Evolutionary conservation across 2,113 vertebrate genomes (phyloP).

Genomic region (Apeltes quadracus): DNA sequence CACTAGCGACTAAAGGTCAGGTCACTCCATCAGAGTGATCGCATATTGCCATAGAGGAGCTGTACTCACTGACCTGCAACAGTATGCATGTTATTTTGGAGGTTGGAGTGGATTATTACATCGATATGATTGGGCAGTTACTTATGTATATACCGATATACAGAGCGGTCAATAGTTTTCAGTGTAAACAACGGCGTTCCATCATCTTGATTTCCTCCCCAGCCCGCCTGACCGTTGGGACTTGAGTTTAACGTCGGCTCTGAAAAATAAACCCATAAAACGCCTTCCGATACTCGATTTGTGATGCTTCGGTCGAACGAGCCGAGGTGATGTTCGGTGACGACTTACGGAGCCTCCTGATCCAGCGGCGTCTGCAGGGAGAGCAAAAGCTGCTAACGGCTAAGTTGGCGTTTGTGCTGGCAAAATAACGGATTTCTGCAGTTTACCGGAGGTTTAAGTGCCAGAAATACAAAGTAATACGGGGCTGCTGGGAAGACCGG

Average conservation of each 20-base stretch:
- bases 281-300: not conserved
- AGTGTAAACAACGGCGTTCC: slow-evolving; percentile 8
- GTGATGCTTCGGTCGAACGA: too few relatives aligned
- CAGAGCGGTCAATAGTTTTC: not conserved
- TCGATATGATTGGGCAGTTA: not conserved
- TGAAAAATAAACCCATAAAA: slow-evolving; percentile 14
- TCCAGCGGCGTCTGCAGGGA: slow-evolving; percentile 14
- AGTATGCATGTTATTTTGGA: not conserved
- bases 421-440: slow-evolving; percentile 37
- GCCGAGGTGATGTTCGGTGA: not conserved
- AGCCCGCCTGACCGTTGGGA: not conserved
- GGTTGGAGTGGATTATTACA: not conserved
- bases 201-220: too few relatives aligned
- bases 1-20: not conserved
- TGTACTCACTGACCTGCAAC: not conserved
- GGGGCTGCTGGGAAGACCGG: slow-evolving; percentile 19
- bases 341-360: slow-evolving; percentile 16
- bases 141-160: not conserved
- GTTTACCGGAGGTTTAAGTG: slow-evolving; percentile 38
- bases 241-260: not conserved
- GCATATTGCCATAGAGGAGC: not conserved
- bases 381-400: not conserved
- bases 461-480: slow-evolving; percentile 25
- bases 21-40: not conserved
- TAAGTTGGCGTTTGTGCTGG: slow-evolving; percentile 31